Base-by-base conservation (phyloP, 2,113 vertebrate species). In the Hystrix cristata region DNA sequence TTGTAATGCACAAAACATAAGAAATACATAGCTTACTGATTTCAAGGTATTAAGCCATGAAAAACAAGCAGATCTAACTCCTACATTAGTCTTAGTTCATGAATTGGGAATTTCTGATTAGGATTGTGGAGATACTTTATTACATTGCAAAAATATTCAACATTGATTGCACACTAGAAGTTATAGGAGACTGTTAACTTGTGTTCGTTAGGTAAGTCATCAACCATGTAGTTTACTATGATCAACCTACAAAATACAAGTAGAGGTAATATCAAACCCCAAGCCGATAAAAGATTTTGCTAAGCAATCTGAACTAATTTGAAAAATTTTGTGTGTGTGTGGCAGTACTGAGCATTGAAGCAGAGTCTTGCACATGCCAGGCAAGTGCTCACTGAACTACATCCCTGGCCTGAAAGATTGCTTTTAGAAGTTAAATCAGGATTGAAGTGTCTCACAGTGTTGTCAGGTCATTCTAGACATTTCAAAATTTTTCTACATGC, bases 381-480 rank as follows among this genome's bases (percentile, higher is more conserved):
- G 16, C 34, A 69, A 69, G n/a, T 71, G n/a, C 16, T 67, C 34
- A 67, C 6, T n/a, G 67, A 9, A 7, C 34, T n/a, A 69, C 16
- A n/a, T 15, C 67, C 67, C 18, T n/a, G 34, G 67, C 67, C 53
- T 94, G 67, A 91, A 88, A 78, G 95, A 87, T 34, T 57, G 55
- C 55, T 93, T 69, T 82, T 43, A 90, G 67, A 18, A 89, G 7
- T 81, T 85, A 72, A 69, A 53, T 65, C 4, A 96, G 46, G 84
- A 85, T 53, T 96, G 94, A 92, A n/a, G 57, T 82, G 94, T 92
- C 14, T 80, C 38, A 65, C 23, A 87, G 34, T 76, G 87, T 31
- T 95, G 27, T 0, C n/a, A 48, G 38, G 12, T 51, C 60, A 62
- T 65, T 62, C 25, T 74, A 64, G 38, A 38, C 10, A 86, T 46